phyloP scores from a whole-genome alignment of 1,140 invertebrate species.

The Pomacea maculata region DNA sequence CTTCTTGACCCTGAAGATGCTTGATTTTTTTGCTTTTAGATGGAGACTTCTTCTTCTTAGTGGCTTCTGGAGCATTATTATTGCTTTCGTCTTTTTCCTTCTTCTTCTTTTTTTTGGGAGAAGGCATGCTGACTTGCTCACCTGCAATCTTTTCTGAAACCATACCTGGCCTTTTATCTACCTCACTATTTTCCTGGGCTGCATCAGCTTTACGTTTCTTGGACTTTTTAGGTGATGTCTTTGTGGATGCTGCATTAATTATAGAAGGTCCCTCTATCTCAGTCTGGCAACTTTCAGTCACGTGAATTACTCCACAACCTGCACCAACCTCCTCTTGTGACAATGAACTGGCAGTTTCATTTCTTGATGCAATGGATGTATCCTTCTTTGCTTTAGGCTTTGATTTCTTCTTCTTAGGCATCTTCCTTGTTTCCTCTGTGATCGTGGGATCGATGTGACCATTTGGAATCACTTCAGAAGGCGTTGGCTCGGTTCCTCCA shows the following conservation, averaged over 20 bases:
- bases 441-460: slow-evolving; percentile 13
- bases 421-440: background rate
- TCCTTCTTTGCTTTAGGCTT: slow-evolving; percentile 18
- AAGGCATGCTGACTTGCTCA: slow-evolving; percentile 10
- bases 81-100: slow-evolving; percentile 22
- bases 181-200: slow-evolving; percentile 5
- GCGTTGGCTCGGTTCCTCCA: background rate
- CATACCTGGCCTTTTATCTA: slow-evolving; percentile 18
- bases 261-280: background rate
- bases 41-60: slow-evolving; percentile 23
- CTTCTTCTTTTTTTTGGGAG: slow-evolving; percentile 37
- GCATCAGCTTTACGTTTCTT: slow-evolving; percentile 21
- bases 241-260: slow-evolving; percentile 16
- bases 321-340: background rate
- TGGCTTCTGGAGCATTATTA: slow-evolving; percentile 4
- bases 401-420: slow-evolving; percentile 18
- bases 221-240: slow-evolving; percentile 22
- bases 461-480: slow-evolving; percentile 7
- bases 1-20: background rate
- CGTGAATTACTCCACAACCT: slow-evolving; percentile 1
- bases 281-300: background rate
- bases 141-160: slow-evolving; percentile 24
- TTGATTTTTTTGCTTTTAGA: slow-evolving; percentile 16
- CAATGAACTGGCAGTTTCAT: background rate
- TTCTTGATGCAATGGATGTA: slow-evolving; percentile 16